Base-by-base conservation (phyloP, 2,797 vertebrate species). In the Anguilla marmorata region DNA sequence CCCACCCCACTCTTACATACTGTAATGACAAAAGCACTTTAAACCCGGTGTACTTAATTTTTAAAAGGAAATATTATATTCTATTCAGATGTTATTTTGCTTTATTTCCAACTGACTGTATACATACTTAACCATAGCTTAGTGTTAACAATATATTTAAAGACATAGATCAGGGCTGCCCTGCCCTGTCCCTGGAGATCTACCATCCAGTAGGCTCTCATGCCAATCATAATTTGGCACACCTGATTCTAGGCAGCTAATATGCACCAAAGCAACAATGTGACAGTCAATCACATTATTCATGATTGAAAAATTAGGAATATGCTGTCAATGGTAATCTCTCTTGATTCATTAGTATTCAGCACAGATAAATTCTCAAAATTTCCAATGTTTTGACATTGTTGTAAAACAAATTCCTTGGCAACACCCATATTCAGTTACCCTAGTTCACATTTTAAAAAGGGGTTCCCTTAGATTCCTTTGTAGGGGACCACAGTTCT, bases 1-100 rank as follows among this genome's bases (percentile, higher is more conserved):
- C 89, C 74, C 82, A 86, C 79, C 87, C 88, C 8, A 80, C 87
- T 80, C 48, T 45, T 86, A 89, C 88, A 87, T 21, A 86, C 60
- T 45, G 60, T 85, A 41, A 37, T 21, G 33, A 66, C 8, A 30
- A 63, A 92, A 94, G 92, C 93, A 90, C 85, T 92, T 93, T 91
- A 93, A 91, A 93, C 92, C 90, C 92, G 91, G 93, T 92, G 93
- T 91, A 90, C 93, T 94, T 94, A 93, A 95, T 91, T 87, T n/a
- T 50, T 82, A 48, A 48, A 14, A 45, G 41, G 16, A 21, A 50
- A n/a, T 1, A 24, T 3, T 9, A 82, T 21, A 82, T 11, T 76
- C 30, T 37, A 37, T 16, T 76, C 33, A 41, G 33, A 37, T 16
- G 12, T 12, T 48, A 82, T 24, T 24, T 21, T n/a, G 6, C 21